These are phyloP conservation scores for Saturnia pavonia DNA, from an alignment of 2,888 invertebrate genomes.

Conservation along the genomic window DNA sequence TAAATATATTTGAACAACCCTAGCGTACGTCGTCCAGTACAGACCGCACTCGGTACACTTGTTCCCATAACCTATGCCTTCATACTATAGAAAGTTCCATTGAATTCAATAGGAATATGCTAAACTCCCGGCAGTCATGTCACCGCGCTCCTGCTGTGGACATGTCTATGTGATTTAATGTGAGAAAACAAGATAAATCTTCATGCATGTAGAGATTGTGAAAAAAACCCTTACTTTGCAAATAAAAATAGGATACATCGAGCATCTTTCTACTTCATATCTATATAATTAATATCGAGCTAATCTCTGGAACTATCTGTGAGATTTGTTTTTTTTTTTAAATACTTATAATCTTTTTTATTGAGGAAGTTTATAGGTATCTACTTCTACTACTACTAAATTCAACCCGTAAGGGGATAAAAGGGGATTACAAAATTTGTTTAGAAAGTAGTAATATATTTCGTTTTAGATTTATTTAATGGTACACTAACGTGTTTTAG, in stretches of 20 bases:
- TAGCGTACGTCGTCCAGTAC: conserved; percentile 33
- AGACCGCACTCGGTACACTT: conserved; percentile 35
- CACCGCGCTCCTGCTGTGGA: conserved; percentile 7
- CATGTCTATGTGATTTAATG: conserved; percentile 12
- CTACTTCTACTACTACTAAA: too few species aligned
- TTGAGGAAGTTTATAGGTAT: too few species aligned
- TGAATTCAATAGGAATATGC: conserved; percentile 22
- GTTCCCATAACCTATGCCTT: conserved; percentile 43
- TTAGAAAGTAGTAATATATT: too few species aligned
- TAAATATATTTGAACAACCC: too few species aligned
- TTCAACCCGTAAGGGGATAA: too few species aligned
- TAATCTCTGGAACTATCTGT: too few species aligned
- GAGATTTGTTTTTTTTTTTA: too few species aligned
- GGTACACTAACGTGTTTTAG: too few species aligned
- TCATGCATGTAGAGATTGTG: neutral
- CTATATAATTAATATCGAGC: neutral
- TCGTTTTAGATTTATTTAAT: too few species aligned
- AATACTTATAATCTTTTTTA: too few species aligned
- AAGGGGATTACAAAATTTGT: too few species aligned
- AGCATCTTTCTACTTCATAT: neutral
- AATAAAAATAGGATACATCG: neutral
- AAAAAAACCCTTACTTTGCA: neutral
- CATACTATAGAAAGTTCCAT: conserved; percentile 21
- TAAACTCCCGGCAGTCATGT: conserved; percentile 18
- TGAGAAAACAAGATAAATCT: conserved; percentile 13